These are phyloP conservation scores for Acanthurus leucopareius DNA, from an alignment of 2,797 vertebrate species.

Conservation along the genomic window DNA sequence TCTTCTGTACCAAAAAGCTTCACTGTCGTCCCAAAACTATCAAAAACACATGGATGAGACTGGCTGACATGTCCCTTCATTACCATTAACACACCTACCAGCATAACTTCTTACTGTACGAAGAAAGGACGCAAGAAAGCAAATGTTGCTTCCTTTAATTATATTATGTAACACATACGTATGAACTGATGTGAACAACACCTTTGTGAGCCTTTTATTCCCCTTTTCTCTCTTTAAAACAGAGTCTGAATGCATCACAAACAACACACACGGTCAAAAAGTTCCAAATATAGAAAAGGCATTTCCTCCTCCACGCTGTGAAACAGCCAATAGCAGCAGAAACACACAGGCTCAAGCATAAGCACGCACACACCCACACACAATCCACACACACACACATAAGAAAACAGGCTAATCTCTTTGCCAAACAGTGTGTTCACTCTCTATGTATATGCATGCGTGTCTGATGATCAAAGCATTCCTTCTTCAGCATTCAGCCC, in stretches of 20 bases:
- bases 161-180: no score
- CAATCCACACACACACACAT: neutral
- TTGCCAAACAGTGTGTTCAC: conserved; percentile 21
- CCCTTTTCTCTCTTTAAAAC: neutral
- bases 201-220: neutral
- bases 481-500: conserved; percentile 12
- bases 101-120: no score
- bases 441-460: neutral
- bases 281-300: neutral
- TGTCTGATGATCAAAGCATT: conserved; percentile 44
- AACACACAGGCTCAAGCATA: conserved; percentile 7
- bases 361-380: conserved; percentile 16
- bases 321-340: conserved; percentile 28
- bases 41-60: no score
- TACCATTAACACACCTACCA: no score
- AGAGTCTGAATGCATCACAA: neutral
- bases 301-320: conserved; percentile 46
- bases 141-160: neutral
- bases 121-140: no score
- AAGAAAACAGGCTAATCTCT: conserved; percentile 40
- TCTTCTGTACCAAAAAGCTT: no score
- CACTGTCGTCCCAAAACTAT: no score
- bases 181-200: neutral
- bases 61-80: no score
- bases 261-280: neutral